phyloP scores from a whole-genome alignment of 1,140 invertebrate genomes.

The Dinoponera quadriceps region DNA sequence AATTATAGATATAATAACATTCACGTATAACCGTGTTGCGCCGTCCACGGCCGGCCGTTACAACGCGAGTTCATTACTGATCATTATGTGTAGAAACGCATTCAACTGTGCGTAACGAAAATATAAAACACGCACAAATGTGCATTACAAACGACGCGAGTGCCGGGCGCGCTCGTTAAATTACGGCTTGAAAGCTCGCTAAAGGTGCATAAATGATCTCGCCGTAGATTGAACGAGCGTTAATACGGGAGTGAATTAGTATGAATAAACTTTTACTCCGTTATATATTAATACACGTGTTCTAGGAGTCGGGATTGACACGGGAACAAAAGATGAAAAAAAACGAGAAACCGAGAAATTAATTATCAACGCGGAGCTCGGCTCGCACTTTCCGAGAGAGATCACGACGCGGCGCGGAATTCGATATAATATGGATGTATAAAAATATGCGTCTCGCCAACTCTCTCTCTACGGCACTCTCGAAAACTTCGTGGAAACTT shows the following conservation, averaged over 20 bases:
- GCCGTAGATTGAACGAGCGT: neutral
- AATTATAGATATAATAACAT: constrained; percentile 38
- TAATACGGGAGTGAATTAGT: neutral
- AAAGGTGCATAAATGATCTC: constrained; percentile 1
- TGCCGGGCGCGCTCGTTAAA: neutral
- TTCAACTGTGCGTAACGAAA: constrained; percentile 13
- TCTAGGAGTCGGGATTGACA: neutral
- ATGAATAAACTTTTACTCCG: neutral
- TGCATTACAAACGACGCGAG: constrained; percentile 1
- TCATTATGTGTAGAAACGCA: constrained; percentile 36
- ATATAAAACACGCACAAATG: constrained; percentile 34
- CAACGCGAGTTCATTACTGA: constrained; percentile 36
- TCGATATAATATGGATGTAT: neutral
- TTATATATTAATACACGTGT: neutral
- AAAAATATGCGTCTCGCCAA: constrained; percentile 19
- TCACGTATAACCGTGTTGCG: neutral
- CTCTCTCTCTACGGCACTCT: neutral
- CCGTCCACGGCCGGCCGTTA: neutral
- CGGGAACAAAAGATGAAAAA: too few species aligned
- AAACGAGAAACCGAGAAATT: neutral
- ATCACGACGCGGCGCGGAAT: neutral
- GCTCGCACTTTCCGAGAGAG: too few species aligned
- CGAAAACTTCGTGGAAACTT: constrained; percentile 16
- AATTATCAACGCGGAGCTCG: neutral
- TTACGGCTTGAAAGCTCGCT: constrained; percentile 30